These are phyloP conservation scores for Galemys pyrenaicus DNA, from an alignment of 2,113 vertebrate genomes.

Conservation along the genomic window DNA sequence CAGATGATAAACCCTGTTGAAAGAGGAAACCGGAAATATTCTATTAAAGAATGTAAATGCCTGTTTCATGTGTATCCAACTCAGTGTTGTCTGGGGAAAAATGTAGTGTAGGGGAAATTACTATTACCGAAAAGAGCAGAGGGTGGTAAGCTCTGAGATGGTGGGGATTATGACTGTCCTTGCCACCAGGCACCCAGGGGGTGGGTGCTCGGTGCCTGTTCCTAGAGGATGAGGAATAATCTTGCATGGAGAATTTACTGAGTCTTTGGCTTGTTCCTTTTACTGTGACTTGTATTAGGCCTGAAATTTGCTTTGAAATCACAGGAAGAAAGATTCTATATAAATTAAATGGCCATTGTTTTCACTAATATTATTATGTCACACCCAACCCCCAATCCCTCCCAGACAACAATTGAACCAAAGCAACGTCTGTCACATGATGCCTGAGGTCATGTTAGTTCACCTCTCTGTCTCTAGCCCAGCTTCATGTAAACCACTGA, in stretches of 20 bases:
- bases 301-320: slow-evolving; percentile 72
- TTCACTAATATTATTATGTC: slow-evolving; percentile 71
- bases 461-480: slow-evolving; percentile 40
- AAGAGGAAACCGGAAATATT: not conserved
- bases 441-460: slow-evolving; percentile 70
- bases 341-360: slow-evolving; percentile 77
- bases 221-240: not conserved
- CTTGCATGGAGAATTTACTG: not conserved
- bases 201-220: no score
- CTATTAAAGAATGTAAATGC: not conserved
- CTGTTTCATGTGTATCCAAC: not conserved
- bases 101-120: not conserved
- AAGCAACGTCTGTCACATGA: slow-evolving; percentile 65
- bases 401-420: slow-evolving; percentile 75
- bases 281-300: slow-evolving; percentile 40
- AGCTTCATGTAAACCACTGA: slow-evolving; percentile 43
- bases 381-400: slow-evolving; percentile 60
- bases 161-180: not conserved
- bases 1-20: not conserved
- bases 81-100: not conserved
- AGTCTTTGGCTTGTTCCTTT: slow-evolving; percentile 16
- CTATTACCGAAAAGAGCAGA: not conserved
- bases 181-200: rapidly evolving
- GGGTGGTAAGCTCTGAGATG: not conserved
- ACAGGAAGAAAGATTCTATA: slow-evolving; percentile 77